Percentiles rank a stretch among this genome's conserved stretches.
Conservation (phyloP, 2,888 invertebrate species). For the Spicauda simplicius region DNA sequence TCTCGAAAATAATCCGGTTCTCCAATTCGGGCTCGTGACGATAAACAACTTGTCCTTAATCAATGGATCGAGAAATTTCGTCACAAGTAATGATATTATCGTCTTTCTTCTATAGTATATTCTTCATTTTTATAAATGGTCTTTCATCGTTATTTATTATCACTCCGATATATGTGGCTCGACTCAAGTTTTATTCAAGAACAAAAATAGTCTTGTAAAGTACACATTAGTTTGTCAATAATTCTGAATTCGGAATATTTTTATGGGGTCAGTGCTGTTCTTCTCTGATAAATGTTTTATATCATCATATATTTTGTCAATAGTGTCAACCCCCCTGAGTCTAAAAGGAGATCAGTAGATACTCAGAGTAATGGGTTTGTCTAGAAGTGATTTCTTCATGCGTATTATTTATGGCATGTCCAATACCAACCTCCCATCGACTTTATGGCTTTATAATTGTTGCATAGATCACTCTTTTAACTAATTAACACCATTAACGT, state of each 20-base stretch:
- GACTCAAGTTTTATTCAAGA: background rate
- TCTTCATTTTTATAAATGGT: background rate
- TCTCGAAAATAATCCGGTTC: background rate
- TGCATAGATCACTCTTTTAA: conserved; percentile 10
- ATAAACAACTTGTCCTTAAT: background rate
- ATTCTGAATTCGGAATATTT: too few relatives aligned
- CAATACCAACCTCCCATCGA: background rate
- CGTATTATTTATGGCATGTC: background rate
- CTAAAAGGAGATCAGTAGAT: background rate
- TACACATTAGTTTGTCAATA: too few relatives aligned
- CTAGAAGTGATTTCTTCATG: background rate
- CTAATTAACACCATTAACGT: conserved; percentile 33
- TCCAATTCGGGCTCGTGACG: background rate
- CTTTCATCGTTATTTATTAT: background rate
- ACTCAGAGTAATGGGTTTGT: background rate
- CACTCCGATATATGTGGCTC: background rate
- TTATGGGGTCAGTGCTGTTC: too few relatives aligned
- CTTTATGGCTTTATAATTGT: conserved; percentile 10
- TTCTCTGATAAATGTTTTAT: too few relatives aligned
- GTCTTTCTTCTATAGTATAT: background rate
- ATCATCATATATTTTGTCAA: too few relatives aligned
- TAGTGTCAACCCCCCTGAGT: background rate
- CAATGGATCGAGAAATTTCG: conserved; percentile 6
- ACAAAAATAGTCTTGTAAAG: background rate
- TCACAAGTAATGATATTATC: background rate